Conservation (phyloP, 53 echinoderm and acorn worm genomes). For the Echinarachnius parma region DNA sequence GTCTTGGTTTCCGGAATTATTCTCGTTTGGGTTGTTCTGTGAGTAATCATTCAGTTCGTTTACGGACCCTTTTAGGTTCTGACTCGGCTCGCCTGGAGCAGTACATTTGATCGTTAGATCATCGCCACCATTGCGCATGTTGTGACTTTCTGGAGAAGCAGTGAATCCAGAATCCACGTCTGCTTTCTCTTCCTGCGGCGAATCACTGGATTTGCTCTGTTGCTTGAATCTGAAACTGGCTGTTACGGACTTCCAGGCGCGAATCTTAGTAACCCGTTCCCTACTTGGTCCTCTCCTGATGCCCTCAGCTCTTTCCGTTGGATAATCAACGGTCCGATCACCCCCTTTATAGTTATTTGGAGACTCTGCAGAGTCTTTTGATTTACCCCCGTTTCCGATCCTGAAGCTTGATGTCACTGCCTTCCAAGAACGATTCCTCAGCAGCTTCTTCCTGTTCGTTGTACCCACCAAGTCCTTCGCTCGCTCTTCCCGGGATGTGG, state of each 20-base stretch:
- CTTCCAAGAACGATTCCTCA: too few species aligned
- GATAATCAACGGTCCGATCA: too few species aligned
- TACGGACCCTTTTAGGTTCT: too few species aligned
- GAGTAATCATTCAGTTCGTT: background rate
- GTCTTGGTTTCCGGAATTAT: slow-evolving; percentile 24
- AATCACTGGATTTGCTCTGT: background rate
- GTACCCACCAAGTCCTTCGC: background rate
- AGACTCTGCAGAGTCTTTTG: too few species aligned
- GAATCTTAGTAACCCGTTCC: background rate
- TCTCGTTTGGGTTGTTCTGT: slow-evolving; percentile 1
- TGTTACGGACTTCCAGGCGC: too few species aligned
- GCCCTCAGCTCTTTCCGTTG: background rate
- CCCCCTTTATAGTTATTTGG: too few species aligned
- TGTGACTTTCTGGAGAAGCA: slow-evolving; percentile 9
- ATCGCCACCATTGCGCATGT: background rate
- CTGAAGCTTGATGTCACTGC: too few species aligned
- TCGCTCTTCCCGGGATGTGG: too few species aligned
- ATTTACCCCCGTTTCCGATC: too few species aligned
- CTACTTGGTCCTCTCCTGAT: background rate
- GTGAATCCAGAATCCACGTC: slow-evolving; percentile 14
- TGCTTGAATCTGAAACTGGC: background rate
- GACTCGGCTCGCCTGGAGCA: background rate
- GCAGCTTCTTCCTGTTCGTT: background rate
- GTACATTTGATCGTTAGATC: background rate
- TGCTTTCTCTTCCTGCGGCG: slow-evolving; percentile 13